A percentile compares a stretch with the other conserved stretches of the same genome.
Evolutionary conservation across 2,888 invertebrate species (phyloP).

Genomic region (Zelleria hepariella): DNA sequence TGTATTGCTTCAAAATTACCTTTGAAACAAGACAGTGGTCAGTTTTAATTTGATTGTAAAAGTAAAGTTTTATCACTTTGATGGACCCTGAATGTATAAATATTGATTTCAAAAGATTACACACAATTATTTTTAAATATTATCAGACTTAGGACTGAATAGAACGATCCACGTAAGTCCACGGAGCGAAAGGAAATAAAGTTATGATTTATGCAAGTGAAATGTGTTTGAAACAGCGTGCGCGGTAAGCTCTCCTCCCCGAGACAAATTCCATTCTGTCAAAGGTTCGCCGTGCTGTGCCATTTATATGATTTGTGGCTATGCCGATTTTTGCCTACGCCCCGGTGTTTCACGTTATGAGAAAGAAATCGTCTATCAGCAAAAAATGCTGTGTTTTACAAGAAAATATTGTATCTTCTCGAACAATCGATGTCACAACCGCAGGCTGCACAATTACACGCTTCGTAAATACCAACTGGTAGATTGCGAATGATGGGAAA

Average conservation of each 20-base stretch:
- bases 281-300: constrained; percentile 14
- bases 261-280: constrained; percentile 27
- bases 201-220: constrained; percentile 53
- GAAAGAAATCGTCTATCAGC: not conserved
- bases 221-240: constrained; percentile 15
- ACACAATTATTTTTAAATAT: not conserved
- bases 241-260: constrained; percentile 22
- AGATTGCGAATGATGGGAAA: not conserved
- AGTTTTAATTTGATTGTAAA: too few relatives aligned
- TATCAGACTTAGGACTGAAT: not conserved
- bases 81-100: too few relatives aligned
- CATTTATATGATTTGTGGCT: constrained; percentile 7
- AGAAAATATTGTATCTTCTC: not conserved
- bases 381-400: too few relatives aligned
- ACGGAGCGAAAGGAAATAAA: constrained; percentile 39
- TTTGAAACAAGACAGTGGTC: too few relatives aligned
- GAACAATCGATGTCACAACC: not conserved
- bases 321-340: constrained; percentile 8
- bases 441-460: not conserved
- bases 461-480: not conserved
- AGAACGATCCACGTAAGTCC: not conserved
- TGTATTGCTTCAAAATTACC: too few relatives aligned
- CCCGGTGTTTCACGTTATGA: not conserved
- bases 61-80: too few relatives aligned
- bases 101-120: too few relatives aligned